A percentile compares a stretch with the other conserved stretches of the same genome.
These are phyloP conservation scores for Arbacia lixula DNA, from an alignment of 53 echinoderm and acorn worm species.

Conservation along the genomic window DNA sequence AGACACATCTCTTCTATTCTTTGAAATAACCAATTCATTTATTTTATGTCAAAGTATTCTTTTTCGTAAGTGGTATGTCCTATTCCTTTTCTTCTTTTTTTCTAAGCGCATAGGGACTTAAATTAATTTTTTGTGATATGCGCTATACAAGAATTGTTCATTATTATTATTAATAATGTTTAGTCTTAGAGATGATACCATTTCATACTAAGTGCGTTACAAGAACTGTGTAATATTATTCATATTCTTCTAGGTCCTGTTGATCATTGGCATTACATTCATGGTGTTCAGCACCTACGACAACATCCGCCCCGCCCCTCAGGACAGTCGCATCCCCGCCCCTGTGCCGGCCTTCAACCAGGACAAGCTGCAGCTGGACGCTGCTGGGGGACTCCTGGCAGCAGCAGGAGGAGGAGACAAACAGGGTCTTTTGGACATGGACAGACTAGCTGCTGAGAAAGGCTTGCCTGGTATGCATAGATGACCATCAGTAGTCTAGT, in stretches of 20 bases:
- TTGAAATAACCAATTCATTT: too few species aligned
- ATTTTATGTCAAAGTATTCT: too few species aligned
- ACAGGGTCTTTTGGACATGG: neutral
- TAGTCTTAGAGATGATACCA: too few species aligned
- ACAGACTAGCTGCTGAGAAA: neutral
- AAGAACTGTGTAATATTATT: too few species aligned
- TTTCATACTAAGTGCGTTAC: too few species aligned
- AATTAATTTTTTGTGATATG: too few species aligned
- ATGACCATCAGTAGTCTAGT: neutral
- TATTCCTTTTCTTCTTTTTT: too few species aligned
- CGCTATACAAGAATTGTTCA: too few species aligned
- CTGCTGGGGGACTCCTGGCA: neutral
- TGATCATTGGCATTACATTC: slow-evolving; percentile 74
- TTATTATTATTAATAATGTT: too few species aligned
- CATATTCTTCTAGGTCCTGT: slow-evolving; percentile 61
- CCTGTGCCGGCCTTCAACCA: slow-evolving; percentile 23
- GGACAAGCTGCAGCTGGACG: slow-evolving; percentile 10
- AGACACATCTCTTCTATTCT: too few species aligned
- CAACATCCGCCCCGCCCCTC: slow-evolving; percentile 62
- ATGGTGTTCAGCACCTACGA: slow-evolving; percentile 85
- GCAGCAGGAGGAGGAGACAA: neutral
- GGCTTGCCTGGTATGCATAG: slow-evolving; percentile 14
- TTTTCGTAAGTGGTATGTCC: too few species aligned
- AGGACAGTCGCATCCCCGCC: slow-evolving; percentile 28
- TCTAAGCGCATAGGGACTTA: too few species aligned